phyloP scores from a whole-genome alignment of 2,888 invertebrate genomes.

The Apamea sordens region DNA sequence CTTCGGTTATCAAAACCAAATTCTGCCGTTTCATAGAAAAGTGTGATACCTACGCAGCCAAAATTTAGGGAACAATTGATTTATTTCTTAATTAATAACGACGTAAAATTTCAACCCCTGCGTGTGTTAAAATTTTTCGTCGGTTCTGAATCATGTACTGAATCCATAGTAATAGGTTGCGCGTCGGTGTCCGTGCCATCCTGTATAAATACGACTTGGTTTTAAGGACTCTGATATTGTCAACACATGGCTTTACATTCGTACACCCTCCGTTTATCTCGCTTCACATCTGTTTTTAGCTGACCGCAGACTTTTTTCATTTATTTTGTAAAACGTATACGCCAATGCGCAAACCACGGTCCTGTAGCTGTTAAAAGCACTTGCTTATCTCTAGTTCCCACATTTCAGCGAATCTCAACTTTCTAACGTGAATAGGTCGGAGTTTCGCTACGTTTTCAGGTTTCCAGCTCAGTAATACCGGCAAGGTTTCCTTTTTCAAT shows the following conservation, averaged over 20 bases:
- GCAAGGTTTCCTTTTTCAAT: slow-evolving; percentile 19
- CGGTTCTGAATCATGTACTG: background rate
- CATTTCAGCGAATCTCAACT: slow-evolving; percentile 33
- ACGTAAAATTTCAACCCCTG: background rate
- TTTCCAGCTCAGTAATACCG: slow-evolving; percentile 23
- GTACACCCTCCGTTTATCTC: slow-evolving; percentile 9
- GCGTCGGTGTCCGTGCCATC: background rate
- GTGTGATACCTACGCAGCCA: background rate
- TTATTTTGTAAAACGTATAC: slow-evolving; percentile 37
- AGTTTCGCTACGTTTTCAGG: slow-evolving; percentile 24
- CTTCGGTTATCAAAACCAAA: background rate
- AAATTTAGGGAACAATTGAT: background rate
- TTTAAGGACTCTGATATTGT: background rate
- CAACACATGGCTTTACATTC: background rate
- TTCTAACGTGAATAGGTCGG: slow-evolving; percentile 43
- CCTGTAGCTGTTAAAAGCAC: slow-evolving; percentile 30
- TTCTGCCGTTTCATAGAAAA: background rate
- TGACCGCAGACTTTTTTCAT: slow-evolving; percentile 30
- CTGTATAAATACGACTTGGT: background rate
- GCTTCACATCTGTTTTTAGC: slow-evolving; percentile 17
- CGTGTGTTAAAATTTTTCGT: too few species aligned
- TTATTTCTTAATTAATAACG: background rate
- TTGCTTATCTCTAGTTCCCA: slow-evolving; percentile 34
- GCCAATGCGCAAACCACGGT: slow-evolving; percentile 41
- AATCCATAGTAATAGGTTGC: background rate